A percentile compares a stretch with the other conserved stretches of the same genome.
Conservation (phyloP, 2,113 vertebrate species). For the Apus apus region DNA sequence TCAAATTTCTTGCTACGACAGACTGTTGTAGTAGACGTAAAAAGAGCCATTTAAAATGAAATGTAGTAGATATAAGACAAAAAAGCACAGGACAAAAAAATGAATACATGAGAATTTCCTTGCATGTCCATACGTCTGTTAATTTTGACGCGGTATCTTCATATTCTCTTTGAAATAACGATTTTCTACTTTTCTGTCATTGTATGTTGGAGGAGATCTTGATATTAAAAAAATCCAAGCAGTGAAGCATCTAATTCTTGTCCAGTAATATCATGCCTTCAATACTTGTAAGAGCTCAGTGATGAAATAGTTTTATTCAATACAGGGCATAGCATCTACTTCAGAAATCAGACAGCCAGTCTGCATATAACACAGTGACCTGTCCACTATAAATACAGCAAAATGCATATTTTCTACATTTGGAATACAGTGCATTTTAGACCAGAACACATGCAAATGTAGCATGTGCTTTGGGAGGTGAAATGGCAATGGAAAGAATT, state of each 20-base stretch:
- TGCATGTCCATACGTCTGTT: neutral
- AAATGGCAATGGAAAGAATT: neutral
- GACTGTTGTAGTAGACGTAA: neutral
- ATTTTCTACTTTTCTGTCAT: neutral
- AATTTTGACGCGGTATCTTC: neutral
- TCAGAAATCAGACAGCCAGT: constrained; percentile 38
- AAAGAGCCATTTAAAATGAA: constrained; percentile 43
- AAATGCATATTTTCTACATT: neutral
- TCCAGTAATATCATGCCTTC: neutral
- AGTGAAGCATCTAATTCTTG: neutral
- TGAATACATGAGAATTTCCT: neutral
- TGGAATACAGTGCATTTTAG: neutral
- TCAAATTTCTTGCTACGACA: constrained; percentile 38
- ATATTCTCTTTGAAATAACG: constrained; percentile 1
- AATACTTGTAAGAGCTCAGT: neutral
- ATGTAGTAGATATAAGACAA: neutral
- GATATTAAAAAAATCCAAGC: neutral
- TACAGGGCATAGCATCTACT: neutral
- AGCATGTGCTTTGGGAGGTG: neutral
- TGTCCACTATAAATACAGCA: neutral
- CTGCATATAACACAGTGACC: constrained; percentile 10
- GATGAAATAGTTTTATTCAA: neutral
- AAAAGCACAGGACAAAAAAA: neutral
- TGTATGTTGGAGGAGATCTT: neutral
- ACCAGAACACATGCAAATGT: neutral